Base-by-base conservation (phyloP, 2,888 invertebrate genomes). In the Eretmocerus hayati region DNA sequence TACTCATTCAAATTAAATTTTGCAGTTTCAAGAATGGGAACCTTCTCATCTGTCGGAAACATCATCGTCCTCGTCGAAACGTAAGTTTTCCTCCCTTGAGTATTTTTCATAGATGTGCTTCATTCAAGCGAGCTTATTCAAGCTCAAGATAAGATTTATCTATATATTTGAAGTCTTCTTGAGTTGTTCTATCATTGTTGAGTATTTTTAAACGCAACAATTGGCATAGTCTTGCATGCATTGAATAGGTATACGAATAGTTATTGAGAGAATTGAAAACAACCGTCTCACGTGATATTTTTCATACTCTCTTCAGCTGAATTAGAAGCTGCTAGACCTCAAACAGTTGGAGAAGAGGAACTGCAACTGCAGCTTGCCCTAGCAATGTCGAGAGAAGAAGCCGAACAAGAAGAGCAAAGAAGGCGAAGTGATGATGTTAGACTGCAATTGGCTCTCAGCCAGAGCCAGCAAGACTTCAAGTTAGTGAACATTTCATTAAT, bases 311-410 rank as follows among this genome's bases (percentile, higher is more conserved):
- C 46, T 51, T 33, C 51, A 67, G 75, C 81, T 47, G 93, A 93
- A 61, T 75, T 94, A 59, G 96, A 96, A 75, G 83, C 88, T 69
- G 95, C 95, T 41, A 81, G 97, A 48, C 99, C 99, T 4, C 88
- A 94, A 62, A 96, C 96, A 0, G 89, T 90, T 0, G 96, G 96
- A 4, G 99, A 99, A 73, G 99, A 99, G 74, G 97, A 99, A 72
- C 78, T 99, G 56, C 99, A 99, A 73, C 77, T 99, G 58, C 97
- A 99, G 75, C 78, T 99, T 65, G 99, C 99, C 40, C 79, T 99
- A 68, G 99, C 97, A 46, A 95, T 99, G 91, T 93, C 93, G 41
- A 84, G 95, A 55, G 99, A 99, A 74, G 99, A 99, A 76, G 95
- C 95, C 23, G 97, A 99, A 67, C 87, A 93, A 61, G 95, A 96